phyloP scores from a whole-genome alignment of 2,888 invertebrate genomes.

The Acleris laterana region DNA sequence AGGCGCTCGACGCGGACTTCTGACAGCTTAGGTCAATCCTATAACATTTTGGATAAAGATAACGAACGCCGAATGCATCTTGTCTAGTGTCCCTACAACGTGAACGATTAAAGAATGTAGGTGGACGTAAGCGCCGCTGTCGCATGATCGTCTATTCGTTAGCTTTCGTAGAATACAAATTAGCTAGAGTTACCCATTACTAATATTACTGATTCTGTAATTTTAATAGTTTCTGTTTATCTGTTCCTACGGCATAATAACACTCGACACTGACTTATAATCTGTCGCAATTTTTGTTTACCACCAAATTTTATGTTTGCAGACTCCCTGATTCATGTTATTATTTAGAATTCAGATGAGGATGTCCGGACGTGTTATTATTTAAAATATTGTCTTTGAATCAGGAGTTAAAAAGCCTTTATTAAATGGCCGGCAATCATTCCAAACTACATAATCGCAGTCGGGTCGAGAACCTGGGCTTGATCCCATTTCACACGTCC shows the following conservation, averaged over 20 bases:
- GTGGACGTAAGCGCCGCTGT: too few relatives aligned
- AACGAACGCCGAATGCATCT: too few relatives aligned
- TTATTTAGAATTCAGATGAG: conserved; percentile 22
- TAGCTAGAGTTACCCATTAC: too few relatives aligned
- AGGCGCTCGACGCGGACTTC: too few relatives aligned
- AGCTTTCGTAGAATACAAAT: too few relatives aligned
- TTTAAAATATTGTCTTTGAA: conserved; percentile 37
- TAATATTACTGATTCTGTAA: too few relatives aligned
- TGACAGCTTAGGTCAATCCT: too few relatives aligned
- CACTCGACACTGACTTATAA: not conserved
- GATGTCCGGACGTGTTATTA: conserved; percentile 29
- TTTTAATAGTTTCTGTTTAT: too few relatives aligned
- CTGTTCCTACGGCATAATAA: not conserved
- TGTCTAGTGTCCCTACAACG: too few relatives aligned
- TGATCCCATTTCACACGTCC: conserved; percentile 10
- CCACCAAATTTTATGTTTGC: conserved; percentile 15
- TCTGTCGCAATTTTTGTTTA: not conserved
- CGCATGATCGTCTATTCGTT: too few relatives aligned
- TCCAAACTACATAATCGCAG: conserved; percentile 52
- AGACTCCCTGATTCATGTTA: conserved; percentile 10
- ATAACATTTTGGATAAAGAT: too few relatives aligned
- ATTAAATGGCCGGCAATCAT: conserved; percentile 60
- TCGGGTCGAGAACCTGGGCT: conserved; percentile 23
- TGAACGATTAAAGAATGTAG: too few relatives aligned
- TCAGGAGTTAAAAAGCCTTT: conserved; percentile 50